Conservation (phyloP, 2,797 vertebrate species). For the Aphelocoma californica region DNA sequence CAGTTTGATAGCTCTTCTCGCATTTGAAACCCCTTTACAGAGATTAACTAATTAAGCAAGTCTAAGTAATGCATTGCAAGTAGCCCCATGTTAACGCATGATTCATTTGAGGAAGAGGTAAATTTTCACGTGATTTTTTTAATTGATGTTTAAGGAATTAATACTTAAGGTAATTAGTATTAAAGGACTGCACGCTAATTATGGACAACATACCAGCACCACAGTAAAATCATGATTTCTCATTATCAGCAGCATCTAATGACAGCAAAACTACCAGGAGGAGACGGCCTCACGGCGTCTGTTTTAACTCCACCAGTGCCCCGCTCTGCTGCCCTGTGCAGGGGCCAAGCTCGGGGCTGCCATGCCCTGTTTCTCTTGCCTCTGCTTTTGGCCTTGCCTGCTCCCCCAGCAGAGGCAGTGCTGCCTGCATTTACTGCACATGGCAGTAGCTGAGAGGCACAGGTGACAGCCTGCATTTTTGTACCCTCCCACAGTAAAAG, state of each 20-base stretch:
- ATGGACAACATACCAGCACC: conserved; percentile 19
- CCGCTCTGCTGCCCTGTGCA: background rate
- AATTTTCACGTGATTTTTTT: conserved; percentile 40
- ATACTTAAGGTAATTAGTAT: conserved; percentile 37
- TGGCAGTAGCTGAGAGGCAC: background rate
- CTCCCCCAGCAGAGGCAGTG: background rate
- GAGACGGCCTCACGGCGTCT: background rate
- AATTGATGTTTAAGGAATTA: conserved; percentile 54
- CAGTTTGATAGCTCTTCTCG: conserved; percentile 42
- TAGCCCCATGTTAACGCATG: background rate
- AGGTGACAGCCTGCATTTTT: background rate
- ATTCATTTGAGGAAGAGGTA: conserved; percentile 37
- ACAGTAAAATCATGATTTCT: conserved; percentile 17
- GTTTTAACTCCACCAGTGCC: background rate
- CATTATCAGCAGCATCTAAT: conserved; percentile 29
- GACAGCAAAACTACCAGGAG: conserved; percentile 12
- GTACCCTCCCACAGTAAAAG: background rate
- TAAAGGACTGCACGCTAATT: conserved; percentile 29
- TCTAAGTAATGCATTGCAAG: conserved; percentile 31
- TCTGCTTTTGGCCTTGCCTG: background rate
- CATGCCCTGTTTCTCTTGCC: background rate
- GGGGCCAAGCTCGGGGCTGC: background rate
- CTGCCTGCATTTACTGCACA: background rate
- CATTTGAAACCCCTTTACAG: conserved; percentile 46
- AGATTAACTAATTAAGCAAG: conserved; percentile 57